Conservation (phyloP, 1,140 invertebrate species). For the Vanessa atalanta region DNA sequence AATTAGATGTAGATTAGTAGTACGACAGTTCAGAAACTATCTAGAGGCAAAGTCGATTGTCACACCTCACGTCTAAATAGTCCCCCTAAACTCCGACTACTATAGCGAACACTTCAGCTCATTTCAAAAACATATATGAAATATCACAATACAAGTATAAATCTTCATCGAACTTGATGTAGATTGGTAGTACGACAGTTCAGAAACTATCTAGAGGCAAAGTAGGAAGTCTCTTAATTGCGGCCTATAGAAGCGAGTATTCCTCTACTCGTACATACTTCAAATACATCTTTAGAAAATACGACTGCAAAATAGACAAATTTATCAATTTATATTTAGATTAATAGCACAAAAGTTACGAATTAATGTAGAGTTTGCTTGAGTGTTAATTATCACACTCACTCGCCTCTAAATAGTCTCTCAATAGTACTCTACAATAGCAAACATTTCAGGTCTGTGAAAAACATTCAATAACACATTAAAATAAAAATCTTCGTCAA, state of each 20-base stretch:
- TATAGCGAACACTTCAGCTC: background rate
- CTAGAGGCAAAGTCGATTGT: constrained; percentile 13
- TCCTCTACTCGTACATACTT: too few relatives aligned
- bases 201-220: constrained; percentile 17
- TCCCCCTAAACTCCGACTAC: background rate
- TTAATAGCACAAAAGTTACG: background rate
- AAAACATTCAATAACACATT: background rate
- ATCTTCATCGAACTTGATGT: background rate
- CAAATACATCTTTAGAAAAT: too few relatives aligned
- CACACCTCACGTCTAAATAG: constrained; percentile 12
- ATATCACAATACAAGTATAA: background rate
- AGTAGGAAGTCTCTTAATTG: constrained; percentile 9
- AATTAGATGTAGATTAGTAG: background rate
- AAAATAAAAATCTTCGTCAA: background rate
- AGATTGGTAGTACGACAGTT: background rate
- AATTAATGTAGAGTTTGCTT: background rate
- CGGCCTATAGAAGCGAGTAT: background rate
- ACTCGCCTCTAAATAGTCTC: constrained; percentile 17
- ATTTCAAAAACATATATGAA: background rate
- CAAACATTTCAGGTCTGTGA: background rate
- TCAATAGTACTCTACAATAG: background rate
- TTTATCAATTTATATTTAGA: too few relatives aligned
- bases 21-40: background rate
- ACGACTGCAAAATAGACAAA: too few relatives aligned
- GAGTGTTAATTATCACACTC: background rate